Conservation (phyloP, 2,797 vertebrate species). For the Choloepus didactylus region DNA sequence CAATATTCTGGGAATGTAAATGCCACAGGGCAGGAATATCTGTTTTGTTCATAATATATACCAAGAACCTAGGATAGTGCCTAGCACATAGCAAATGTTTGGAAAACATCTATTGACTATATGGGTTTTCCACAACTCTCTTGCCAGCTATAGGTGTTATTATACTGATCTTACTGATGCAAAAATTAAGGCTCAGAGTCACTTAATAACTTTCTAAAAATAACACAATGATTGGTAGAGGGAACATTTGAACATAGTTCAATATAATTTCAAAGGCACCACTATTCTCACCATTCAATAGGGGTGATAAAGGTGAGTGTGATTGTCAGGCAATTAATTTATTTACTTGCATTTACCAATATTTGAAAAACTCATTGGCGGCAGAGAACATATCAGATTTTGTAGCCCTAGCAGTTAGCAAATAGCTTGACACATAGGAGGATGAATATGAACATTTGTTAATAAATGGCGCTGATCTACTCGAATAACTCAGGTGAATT, state of each 20-base stretch:
- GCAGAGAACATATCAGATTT: neutral
- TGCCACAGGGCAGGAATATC: neutral
- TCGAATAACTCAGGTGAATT: constrained; percentile 38
- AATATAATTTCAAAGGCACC: neutral
- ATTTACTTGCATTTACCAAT: constrained; percentile 17
- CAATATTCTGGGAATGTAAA: neutral
- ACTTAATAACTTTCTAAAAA: neutral
- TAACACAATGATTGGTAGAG: neutral
- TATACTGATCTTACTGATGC: neutral
- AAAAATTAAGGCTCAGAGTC: constrained; percentile 26
- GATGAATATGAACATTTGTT: constrained; percentile 13
- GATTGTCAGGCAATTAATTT: constrained; percentile 38
- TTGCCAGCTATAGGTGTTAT: neutral
- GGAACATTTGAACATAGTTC: constrained; percentile 21
- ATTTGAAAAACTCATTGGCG: neutral
- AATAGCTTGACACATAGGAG: constrained; percentile 4
- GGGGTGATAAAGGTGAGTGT: neutral
- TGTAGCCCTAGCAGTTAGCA: neutral
- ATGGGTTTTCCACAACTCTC: neutral
- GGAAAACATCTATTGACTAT: neutral
- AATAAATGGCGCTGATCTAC: constrained; percentile 39
- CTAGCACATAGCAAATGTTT: neutral
- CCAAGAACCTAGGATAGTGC: neutral
- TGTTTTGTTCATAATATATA: neutral
- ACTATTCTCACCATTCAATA: neutral